A percentile compares a stretch with the other conserved stretches of the same genome.
phyloP scores from a whole-genome alignment of 2,113 vertebrate species.

The Rhinoderma darwinii region DNA sequence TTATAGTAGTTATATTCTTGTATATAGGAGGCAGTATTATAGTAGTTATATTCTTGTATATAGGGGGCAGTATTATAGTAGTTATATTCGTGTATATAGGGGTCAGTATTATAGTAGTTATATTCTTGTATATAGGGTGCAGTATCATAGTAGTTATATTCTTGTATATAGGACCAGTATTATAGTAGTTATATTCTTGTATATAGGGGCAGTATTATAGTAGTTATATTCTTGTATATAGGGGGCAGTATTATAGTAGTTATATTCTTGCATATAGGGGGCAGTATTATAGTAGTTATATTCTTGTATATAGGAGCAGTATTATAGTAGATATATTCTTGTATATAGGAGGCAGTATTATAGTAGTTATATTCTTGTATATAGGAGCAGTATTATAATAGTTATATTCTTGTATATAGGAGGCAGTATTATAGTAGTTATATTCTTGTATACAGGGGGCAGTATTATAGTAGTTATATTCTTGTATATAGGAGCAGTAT shows the following conservation, averaged over 20 bases:
- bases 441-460: background rate
- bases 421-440: background rate
- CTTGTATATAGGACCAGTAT: too few species aligned
- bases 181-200: too few species aligned
- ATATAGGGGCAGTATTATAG: background rate
- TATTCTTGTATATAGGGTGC: too few species aligned
- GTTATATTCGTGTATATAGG: background rate
- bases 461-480: too few species aligned
- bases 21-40: background rate
- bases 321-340: constrained; percentile 13
- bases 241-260: too few species aligned
- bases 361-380: background rate
- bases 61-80: background rate
- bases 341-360: constrained; percentile 8
- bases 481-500: too few species aligned
- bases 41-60: background rate
- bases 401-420: background rate
- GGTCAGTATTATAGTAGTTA: too few species aligned
- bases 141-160: too few species aligned
- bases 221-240: constrained; percentile 15
- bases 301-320: background rate
- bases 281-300: constrained; percentile 9
- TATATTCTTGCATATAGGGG: too few species aligned
- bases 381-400: background rate
- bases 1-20: background rate